Evolutionary conservation across 2,113 vertebrate species (phyloP).

Genomic region (Pteruthius melanotis): DNA sequence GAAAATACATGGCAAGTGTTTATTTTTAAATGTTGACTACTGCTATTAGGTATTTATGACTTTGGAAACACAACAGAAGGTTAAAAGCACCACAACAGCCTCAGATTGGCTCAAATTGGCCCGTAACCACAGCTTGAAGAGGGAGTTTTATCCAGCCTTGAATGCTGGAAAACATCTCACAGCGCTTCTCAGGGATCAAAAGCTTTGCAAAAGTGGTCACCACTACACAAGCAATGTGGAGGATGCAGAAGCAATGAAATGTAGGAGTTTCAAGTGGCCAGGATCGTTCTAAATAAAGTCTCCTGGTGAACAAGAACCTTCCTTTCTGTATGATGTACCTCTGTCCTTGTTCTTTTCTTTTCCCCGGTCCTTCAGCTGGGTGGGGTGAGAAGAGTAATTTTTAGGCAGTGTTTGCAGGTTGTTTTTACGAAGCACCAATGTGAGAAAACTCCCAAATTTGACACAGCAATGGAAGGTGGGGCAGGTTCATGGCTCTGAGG

Average conservation of each 20-base stretch:
- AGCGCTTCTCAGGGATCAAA: background rate
- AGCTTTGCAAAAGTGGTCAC: background rate
- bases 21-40: background rate
- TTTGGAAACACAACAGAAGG: background rate
- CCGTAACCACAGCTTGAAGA: background rate
- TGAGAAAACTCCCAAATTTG: conserved; percentile 28
- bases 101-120: background rate
- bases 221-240: background rate
- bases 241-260: background rate
- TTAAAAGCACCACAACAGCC: background rate
- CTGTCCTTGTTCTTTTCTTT: background rate
- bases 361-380: background rate
- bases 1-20: background rate
- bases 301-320: background rate
- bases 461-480: conserved; percentile 18
- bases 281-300: background rate
- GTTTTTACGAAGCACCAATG: background rate
- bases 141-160: background rate
- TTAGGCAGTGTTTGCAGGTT: background rate
- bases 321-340: background rate
- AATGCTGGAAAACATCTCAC: background rate
- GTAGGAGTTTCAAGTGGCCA: background rate
- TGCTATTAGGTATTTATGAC: background rate
- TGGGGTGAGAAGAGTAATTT: background rate
- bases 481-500: conserved; percentile 36